These are phyloP conservation scores for Drosophila ogumai DNA, from an alignment of 1,140 invertebrate species.

Conservation along the genomic window DNA sequence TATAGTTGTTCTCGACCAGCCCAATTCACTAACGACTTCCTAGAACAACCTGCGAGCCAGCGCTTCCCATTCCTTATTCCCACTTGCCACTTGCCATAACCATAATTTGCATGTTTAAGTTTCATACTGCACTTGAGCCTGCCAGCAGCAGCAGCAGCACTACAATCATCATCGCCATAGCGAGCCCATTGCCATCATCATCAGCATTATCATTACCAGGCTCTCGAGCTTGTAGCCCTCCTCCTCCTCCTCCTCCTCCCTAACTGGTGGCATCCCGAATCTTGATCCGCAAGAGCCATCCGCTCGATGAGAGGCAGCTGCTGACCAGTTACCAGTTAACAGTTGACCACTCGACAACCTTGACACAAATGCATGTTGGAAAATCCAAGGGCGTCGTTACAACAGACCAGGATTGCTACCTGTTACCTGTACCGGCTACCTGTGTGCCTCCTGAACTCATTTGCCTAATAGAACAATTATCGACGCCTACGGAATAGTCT, in stretches of 20 bases:
- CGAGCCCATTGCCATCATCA: constrained; percentile 9
- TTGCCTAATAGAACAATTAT: constrained; percentile 81
- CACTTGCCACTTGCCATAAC: constrained; percentile 12
- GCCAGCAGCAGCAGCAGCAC: constrained; percentile 1
- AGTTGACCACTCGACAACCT: constrained; percentile 52
- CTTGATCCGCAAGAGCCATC: neutral
- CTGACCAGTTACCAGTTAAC: constrained; percentile 4
- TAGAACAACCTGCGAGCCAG: constrained; percentile 19
- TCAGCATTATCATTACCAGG: constrained; percentile 12
- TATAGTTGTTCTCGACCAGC: constrained; percentile 36
- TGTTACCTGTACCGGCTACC: constrained; percentile 22
- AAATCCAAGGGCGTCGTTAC: constrained; percentile 24
- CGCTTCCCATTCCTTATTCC: neutral
- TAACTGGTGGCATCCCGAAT: constrained; percentile 2
- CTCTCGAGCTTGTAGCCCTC: constrained; percentile 14
- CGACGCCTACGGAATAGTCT: constrained; percentile 51
- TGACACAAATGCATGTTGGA: constrained; percentile 51
- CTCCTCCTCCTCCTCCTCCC: neutral
- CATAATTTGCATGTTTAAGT: constrained; percentile 57
- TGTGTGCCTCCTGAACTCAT: constrained; percentile 50
- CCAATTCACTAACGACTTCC: constrained; percentile 28
- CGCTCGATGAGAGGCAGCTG: constrained; percentile 7
- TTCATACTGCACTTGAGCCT: constrained; percentile 40
- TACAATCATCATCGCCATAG: constrained; percentile 15
- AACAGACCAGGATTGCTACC: neutral